A percentile compares a stretch with the other conserved stretches of the same genome.
Evolutionary conservation across 2,888 invertebrate genomes (phyloP).

Genomic region (Torymus texanus): DNA sequence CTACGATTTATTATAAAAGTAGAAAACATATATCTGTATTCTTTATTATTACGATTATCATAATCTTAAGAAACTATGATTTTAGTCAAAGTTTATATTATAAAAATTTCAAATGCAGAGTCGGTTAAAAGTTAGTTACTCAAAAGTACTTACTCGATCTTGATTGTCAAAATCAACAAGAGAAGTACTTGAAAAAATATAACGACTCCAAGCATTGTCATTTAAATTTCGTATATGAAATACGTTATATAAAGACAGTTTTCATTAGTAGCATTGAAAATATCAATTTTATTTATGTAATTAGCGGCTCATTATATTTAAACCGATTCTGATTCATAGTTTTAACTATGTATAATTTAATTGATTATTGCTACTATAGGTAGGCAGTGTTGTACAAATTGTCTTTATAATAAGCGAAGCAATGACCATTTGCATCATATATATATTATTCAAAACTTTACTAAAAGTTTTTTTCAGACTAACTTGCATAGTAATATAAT

Average conservation of each 20-base stretch:
- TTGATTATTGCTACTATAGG: slow-evolving; percentile 13
- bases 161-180: slow-evolving; percentile 38
- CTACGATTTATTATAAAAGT: slow-evolving; percentile 50
- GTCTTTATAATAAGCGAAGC: slow-evolving; percentile 17
- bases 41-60: slow-evolving; percentile 28
- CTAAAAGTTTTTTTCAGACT: too few species aligned
- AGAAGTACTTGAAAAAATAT: slow-evolving; percentile 10
- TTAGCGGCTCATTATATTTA: not conserved
- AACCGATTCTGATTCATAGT: slow-evolving; percentile 37
- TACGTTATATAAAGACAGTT: slow-evolving; percentile 31
- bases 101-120: slow-evolving; percentile 33
- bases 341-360: slow-evolving; percentile 3
- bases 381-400: slow-evolving; percentile 33
- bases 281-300: not conserved
- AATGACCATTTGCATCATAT: slow-evolving; percentile 19
- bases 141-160: slow-evolving; percentile 2
- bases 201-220: slow-evolving; percentile 8
- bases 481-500: too few species aligned
- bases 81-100: slow-evolving; percentile 8
- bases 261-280: slow-evolving; percentile 2
- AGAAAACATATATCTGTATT: slow-evolving; percentile 54
- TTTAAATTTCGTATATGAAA: slow-evolving; percentile 31
- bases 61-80: slow-evolving; percentile 39
- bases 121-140: slow-evolving; percentile 30
- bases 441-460: too few species aligned